These are phyloP conservation scores for Chionomys nivalis DNA, from an alignment of 2,113 vertebrate genomes.

Conservation along the genomic window DNA sequence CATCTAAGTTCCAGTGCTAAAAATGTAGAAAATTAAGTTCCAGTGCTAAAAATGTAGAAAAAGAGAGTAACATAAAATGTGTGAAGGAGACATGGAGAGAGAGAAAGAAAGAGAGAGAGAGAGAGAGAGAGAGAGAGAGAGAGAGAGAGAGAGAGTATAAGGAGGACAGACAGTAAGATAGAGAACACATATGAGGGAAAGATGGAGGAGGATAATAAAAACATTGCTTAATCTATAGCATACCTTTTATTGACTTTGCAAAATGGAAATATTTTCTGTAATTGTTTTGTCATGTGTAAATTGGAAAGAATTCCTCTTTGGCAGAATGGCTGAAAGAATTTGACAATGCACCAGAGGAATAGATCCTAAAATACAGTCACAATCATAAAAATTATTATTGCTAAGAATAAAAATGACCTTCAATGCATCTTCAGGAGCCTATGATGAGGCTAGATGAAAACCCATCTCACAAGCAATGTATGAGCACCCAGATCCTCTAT, in stretches of 20 bases:
- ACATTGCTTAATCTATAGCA: not conserved
- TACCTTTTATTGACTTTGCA: slow-evolving; percentile 13
- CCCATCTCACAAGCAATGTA: not conserved
- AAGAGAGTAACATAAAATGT: not conserved
- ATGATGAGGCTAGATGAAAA: not conserved
- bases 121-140: not conserved
- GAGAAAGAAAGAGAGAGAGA: not conserved
- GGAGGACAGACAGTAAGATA: not conserved
- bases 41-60: not conserved
- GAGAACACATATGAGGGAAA: not conserved
- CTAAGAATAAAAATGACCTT: not conserved
- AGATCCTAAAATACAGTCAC: not conserved
- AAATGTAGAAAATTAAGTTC: not conserved
- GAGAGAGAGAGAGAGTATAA: not conserved
- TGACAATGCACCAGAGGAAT: not conserved
- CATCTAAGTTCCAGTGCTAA: not conserved
- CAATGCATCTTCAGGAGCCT: not conserved
- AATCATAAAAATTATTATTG: not conserved
- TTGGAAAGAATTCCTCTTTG: not conserved
- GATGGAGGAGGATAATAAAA: not conserved
- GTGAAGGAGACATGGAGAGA: not conserved
- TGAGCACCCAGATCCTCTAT: not conserved
- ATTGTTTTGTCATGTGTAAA: slow-evolving; percentile 14
- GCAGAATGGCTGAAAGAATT: not conserved
- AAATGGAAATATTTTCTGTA: slow-evolving; percentile 21